phyloP scores from a whole-genome alignment of 2,797 vertebrate genomes.

The Tympanoctomys barrerae region DNA sequence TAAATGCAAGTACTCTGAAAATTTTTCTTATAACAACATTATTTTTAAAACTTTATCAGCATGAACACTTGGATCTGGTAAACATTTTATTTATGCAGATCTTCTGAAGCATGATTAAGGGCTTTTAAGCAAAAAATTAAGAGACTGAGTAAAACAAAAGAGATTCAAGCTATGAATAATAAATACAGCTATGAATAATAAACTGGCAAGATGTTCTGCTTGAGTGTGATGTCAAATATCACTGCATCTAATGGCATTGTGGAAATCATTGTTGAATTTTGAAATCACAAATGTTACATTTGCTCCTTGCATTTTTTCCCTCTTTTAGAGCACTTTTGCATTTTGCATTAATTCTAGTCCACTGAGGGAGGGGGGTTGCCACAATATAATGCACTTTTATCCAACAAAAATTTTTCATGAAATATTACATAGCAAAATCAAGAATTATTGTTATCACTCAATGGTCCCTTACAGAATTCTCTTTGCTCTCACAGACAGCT shows the following conservation, averaged over 20 bases:
- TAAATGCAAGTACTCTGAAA: neutral
- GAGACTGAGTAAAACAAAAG: neutral
- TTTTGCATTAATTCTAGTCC: neutral
- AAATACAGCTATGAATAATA: neutral
- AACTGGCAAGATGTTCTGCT: neutral
- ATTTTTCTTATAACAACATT: neutral
- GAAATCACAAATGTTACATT: neutral
- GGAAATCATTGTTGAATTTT: neutral
- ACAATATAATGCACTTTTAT: neutral
- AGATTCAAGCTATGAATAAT: neutral
- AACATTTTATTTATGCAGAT: constrained; percentile 8
- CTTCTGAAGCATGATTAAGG: neutral
- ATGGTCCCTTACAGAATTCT: too few relatives aligned
- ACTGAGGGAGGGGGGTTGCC: fast-evolving
- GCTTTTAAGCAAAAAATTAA: constrained; percentile 8
- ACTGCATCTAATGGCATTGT: neutral
- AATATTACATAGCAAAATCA: neutral
- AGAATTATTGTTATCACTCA: neutral
- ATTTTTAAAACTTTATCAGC: constrained; percentile 1
- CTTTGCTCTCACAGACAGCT: neutral
- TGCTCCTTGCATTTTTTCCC: neutral
- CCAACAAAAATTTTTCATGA: neutral
- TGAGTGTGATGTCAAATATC: too few relatives aligned
- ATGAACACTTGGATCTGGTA: neutral
- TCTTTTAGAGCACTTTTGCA: neutral